phyloP scores from a whole-genome alignment of 2,888 invertebrate genomes.

The Seira musarum region DNA sequence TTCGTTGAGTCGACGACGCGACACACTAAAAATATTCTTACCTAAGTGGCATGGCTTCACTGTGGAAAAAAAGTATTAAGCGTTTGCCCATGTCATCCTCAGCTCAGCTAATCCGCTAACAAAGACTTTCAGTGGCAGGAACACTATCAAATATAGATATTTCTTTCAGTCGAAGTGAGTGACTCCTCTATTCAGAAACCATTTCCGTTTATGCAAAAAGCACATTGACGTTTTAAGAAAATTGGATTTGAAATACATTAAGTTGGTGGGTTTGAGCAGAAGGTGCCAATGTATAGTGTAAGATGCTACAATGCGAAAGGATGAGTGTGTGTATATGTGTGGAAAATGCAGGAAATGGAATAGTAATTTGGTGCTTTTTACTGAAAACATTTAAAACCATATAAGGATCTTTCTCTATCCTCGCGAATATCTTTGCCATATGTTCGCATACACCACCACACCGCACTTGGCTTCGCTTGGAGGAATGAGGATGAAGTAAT shows the following conservation, averaged over 20 bases:
- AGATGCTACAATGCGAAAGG: neutral
- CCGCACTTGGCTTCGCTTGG: neutral
- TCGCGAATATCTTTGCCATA: neutral
- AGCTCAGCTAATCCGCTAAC: slow-evolving; percentile 7
- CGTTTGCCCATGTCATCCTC: neutral
- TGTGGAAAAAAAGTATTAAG: slow-evolving; percentile 1
- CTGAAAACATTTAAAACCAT: neutral
- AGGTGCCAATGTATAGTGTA: slow-evolving; percentile 23
- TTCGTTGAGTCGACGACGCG: neutral
- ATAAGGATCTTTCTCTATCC: neutral
- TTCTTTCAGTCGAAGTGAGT: neutral
- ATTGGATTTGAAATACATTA: slow-evolving; percentile 58
- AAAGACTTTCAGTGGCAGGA: neutral
- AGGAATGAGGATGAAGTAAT: neutral
- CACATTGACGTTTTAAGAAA: slow-evolving; percentile 50
- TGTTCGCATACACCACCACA: neutral
- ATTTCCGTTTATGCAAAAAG: slow-evolving; percentile 7
- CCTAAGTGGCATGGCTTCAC: neutral
- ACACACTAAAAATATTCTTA: neutral
- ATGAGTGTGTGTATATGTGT: neutral
- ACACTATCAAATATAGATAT: neutral
- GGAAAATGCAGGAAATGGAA: slow-evolving; percentile 10
- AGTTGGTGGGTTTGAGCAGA: slow-evolving; percentile 48
- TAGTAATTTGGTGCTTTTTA: slow-evolving; percentile 5
- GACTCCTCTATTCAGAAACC: neutral